A percentile compares a stretch with the other conserved stretches of the same genome.
These are phyloP conservation scores for Philypnodon macrostomus DNA, from an alignment of 2,797 vertebrate species.

Conservation along the genomic window DNA sequence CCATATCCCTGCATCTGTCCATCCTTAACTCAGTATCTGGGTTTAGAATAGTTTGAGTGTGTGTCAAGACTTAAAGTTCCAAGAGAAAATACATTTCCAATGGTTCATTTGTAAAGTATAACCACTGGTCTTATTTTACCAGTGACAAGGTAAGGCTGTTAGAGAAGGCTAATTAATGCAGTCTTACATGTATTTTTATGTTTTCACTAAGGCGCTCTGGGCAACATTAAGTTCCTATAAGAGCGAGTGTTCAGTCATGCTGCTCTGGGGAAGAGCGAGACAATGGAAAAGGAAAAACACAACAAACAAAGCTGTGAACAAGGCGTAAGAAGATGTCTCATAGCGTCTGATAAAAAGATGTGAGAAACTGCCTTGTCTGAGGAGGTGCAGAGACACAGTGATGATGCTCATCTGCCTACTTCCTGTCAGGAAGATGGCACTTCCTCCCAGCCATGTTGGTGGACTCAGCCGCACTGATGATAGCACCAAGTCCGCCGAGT, in stretches of 20 bases:
- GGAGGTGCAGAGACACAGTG: conserved; percentile 73
- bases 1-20: no score
- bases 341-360: conserved; percentile 59
- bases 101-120: no score
- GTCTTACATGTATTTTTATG: background rate
- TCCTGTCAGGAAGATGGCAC: conserved; percentile 65
- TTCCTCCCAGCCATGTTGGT: conserved; percentile 57
- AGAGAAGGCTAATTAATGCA: background rate
- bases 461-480: conserved; percentile 53
- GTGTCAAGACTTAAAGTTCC: no score
- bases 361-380: conserved; percentile 56
- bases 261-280: conserved; percentile 25
- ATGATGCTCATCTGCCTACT: conserved; percentile 57
- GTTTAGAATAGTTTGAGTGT: no score
- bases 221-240: conserved; percentile 6
- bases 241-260: conserved; percentile 12
- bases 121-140: background rate
- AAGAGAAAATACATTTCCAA: no score
- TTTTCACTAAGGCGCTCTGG: conserved; percentile 3
- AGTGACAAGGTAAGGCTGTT: no score
- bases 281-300: conserved; percentile 16
- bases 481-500: conserved; percentile 56
- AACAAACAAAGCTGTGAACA: conserved; percentile 64
- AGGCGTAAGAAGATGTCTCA: conserved; percentile 55
- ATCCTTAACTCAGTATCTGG: no score